Evolutionary conservation across 2,113 vertebrate species (phyloP), one percentile per base, ranked within the genome.

Genomic region (Rhinichthys klamathensis): DNA sequence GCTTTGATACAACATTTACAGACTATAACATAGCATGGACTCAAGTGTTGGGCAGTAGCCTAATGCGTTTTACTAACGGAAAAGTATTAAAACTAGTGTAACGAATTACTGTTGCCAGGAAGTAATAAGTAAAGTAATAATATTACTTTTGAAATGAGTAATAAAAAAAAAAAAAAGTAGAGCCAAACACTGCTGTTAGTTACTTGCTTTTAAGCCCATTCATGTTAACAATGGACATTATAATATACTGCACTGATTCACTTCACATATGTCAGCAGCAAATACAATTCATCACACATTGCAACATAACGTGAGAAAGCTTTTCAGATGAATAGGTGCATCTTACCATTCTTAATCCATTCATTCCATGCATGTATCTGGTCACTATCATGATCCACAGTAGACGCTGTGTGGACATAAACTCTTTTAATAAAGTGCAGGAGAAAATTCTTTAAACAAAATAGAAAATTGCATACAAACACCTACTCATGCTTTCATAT

Each of bases 281-380:
- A 27, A 49, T 13, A 49, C 23, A 27, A 74, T n/a, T 46, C 41
- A n/a, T 25, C 21, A 73, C 44, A 15, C 1, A 10, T 4, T 2
- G 13, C 46, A 51, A 16, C 13, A 51, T 30, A 27, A 25, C 13
- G 13, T 16, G 12, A 46, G 25, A 80, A 65, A 80, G 0, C 21
- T 4, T 38, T 38, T 69, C 32, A 70, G 35, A 25, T 63, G 41
- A 49, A 9, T n/a, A 41, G 15, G 25, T 23, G 16, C 21, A 32
- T 12, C 72, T 90, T 80, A 94, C 93, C 90, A 1, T 92, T 90
- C 74, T 91, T 88, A 77, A 91, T 88, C 93, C 92, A 92, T 38
- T 93, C 91, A 85, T 83, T 92, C 92, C 93, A 94, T 58, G 85
- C 81, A 0, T 91, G 90, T 13, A 88, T 56, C 65, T 89, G 89